Evolutionary conservation across 1,140 invertebrate species (phyloP).

Genomic region (Tachypleus tridentatus): DNA sequence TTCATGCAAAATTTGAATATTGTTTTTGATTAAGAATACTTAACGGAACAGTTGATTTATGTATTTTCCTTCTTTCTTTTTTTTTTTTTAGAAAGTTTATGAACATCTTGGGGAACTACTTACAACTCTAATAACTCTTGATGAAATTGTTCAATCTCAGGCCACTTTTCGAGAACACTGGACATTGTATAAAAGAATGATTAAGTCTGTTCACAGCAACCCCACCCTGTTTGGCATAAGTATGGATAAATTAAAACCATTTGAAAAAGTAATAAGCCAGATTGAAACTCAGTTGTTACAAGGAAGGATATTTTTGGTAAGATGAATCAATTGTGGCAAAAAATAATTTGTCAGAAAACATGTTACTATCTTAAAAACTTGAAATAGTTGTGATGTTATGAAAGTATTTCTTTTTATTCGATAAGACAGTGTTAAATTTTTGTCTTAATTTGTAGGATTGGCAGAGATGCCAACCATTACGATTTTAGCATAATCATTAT

Average conservation of each 20-base stretch:
- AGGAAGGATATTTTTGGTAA: constrained; percentile 50
- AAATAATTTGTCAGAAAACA: no score
- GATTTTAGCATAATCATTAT: no score
- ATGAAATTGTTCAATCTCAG: constrained; percentile 51
- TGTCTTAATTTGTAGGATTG: no score
- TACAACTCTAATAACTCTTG: constrained; percentile 53
- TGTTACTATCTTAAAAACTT: no score
- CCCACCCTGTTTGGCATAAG: constrained; percentile 46
- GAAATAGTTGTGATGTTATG: no score
- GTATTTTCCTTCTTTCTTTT: constrained; percentile 19
- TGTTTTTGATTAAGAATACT: constrained; percentile 2
- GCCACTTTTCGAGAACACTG: constrained; percentile 51
- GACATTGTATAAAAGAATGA: constrained; percentile 52
- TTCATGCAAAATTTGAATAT: neutral
- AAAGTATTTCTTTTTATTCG: no score
- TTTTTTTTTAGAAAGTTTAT: constrained; percentile 41
- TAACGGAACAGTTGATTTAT: constrained; percentile 13
- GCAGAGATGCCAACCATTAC: no score
- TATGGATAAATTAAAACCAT: constrained; percentile 43
- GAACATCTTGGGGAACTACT: constrained; percentile 52
- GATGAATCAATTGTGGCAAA: neutral
- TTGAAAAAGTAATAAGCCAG: constrained; percentile 52
- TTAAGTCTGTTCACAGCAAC: constrained; percentile 54
- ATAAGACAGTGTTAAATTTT: no score
- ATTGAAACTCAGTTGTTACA: constrained; percentile 49